Evolutionary conservation across 2,113 vertebrate genomes (phyloP), one percentile per base, ranked within the genome.

Genomic region (Mugil cephalus): DNA sequence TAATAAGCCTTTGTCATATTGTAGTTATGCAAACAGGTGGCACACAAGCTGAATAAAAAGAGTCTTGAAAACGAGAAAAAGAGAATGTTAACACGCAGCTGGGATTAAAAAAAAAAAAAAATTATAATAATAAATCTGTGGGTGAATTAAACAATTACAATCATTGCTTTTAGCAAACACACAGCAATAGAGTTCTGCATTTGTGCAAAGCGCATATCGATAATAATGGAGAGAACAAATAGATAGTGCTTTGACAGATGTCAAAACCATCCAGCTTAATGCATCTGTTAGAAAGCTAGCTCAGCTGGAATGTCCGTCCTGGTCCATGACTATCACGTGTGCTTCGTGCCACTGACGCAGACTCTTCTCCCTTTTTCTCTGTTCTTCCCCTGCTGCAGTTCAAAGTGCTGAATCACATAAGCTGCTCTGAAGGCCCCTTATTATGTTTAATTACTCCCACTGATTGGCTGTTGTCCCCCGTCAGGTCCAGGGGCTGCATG

Each of bases 371-470:
- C 24, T 30, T 30, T 30, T 2, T 39, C 10, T 43, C 19, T 18
- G n/a, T 53, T 30, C 21, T 42, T 35, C 34, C 39, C 51, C 6
- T 48, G 14, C 21, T 59, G 51, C 14, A 4, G 6, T 59, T 75
- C 30, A 24, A 63, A 66, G 64, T 56, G 19, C 52, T 46, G 30
- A 72, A 59, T 76, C 55, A 24, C 67, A 53, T 40, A 42, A 58
- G 38, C 1, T 67, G 15, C 14, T 51, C 45, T 8, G 12, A 71
- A 82, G 18, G 64, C 38, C 4, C 4, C 46, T 84, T 54, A 74
- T 75, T 82, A 77, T 53, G 54, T 18, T 34, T 66, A 72, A 80
- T 73, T 78, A 59, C 74, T 67, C 75, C 58, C 47, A 62, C 52
- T 76, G 74, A 81, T 63, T 69, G 60, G 70, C 69, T 45, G 72